phyloP scores from a whole-genome alignment of 1,140 invertebrate species.

The Asbolus verrucosus region DNA sequence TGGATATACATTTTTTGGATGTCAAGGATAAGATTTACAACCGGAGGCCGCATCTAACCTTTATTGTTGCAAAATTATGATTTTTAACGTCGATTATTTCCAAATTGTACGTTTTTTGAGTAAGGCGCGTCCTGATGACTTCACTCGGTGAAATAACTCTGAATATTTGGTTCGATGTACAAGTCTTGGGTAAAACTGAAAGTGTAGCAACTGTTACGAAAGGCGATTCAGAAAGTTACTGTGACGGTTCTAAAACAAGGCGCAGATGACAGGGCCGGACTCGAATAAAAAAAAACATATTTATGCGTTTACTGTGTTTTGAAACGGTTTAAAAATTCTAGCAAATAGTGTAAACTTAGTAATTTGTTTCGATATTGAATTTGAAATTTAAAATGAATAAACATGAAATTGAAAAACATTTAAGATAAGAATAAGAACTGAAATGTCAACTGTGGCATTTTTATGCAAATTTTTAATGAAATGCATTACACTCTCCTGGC shows the following conservation, averaged over 20 bases:
- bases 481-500: background rate
- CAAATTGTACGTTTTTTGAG: constrained; percentile 4
- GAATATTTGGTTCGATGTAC: constrained; percentile 4
- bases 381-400: no score
- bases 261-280: no score
- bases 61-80: constrained; percentile 25
- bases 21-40: constrained; percentile 25
- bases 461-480: constrained; percentile 5
- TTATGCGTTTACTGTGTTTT: no score
- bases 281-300: no score
- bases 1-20: constrained; percentile 42
- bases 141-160: constrained; percentile 1
- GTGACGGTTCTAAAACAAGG: no score
- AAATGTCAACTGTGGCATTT: constrained; percentile 9
- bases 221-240: background rate
- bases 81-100: constrained; percentile 26
- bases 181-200: constrained; percentile 22
- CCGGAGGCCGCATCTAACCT: constrained; percentile 22
- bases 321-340: no score
- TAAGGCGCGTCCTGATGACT: constrained; percentile 16
- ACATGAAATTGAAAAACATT: no score
- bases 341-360: no score
- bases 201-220: constrained; percentile 22
- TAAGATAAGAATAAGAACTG: no score
- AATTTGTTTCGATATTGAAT: no score